Conservation (phyloP, 2,888 invertebrate genomes). For the Rhynchonema sp. region DNA sequence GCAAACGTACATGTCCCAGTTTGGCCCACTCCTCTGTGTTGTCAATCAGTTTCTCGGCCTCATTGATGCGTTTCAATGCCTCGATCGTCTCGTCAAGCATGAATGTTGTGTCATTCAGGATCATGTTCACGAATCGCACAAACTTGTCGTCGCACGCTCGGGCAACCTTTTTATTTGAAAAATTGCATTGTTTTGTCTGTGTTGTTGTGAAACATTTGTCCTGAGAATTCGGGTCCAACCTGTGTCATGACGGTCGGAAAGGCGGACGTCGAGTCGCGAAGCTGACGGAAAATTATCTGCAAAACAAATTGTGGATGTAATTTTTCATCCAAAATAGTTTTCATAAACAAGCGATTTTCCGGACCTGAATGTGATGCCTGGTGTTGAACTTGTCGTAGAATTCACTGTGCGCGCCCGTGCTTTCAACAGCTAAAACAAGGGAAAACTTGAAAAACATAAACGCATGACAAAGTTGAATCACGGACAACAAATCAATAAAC, state of each 20-base stretch:
- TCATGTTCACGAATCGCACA: constrained; percentile 75
- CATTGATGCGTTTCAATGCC: constrained; percentile 49
- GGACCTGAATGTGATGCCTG: constrained; percentile 74
- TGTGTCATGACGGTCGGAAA: background rate
- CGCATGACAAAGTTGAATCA: background rate
- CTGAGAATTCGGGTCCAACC: no score
- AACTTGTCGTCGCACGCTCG: constrained; percentile 37
- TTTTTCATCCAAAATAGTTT: background rate
- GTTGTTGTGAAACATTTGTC: background rate
- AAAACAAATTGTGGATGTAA: no score
- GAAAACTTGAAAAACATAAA: background rate
- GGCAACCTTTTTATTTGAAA: background rate
- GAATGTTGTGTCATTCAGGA: constrained; percentile 92
- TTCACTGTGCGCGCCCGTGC: constrained; percentile 88
- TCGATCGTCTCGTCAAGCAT: constrained; percentile 83
- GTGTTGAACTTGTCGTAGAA: constrained; percentile 99
- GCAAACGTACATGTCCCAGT: constrained; percentile 32
- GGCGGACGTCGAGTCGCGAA: background rate
- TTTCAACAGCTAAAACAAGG: constrained; percentile 39
- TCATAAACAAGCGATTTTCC: background rate
- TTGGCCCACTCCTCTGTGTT: constrained; percentile 48
- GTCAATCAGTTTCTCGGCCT: constrained; percentile 62
- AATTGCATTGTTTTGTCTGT: background rate
- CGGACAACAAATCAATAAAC: constrained; percentile 7
- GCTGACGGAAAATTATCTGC: constrained; percentile 45